Conservation (phyloP, 2,797 vertebrate genomes). For the Balearica regulorum region DNA sequence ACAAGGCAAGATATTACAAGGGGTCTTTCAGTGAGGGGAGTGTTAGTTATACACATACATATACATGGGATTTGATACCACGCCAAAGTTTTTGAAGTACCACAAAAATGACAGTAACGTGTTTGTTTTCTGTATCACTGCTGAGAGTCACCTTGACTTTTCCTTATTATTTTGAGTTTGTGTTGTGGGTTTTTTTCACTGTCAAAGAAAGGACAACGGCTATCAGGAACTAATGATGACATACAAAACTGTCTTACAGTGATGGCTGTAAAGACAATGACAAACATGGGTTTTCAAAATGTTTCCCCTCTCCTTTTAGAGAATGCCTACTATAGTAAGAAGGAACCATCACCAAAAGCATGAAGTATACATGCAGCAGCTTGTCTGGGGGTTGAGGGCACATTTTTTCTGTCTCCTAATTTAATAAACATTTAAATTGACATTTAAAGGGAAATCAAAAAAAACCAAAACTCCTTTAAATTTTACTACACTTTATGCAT, state of each 20-base stretch:
- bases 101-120: not conserved
- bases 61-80: not conserved
- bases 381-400: not conserved
- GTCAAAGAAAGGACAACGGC: not conserved
- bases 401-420: not conserved
- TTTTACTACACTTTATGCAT: not conserved
- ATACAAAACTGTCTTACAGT: not conserved
- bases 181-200: not conserved
- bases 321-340: not conserved
- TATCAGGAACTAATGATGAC: not conserved
- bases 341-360: not conserved
- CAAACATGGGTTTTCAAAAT: not conserved
- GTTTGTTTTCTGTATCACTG: not conserved
- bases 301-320: not conserved
- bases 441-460: not conserved
- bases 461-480: not conserved
- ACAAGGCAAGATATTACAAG: not conserved
- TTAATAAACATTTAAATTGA: not conserved
- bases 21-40: not conserved
- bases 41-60: not conserved
- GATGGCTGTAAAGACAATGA: not conserved
- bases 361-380: not conserved
- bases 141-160: not conserved
- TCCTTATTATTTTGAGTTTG: not conserved
- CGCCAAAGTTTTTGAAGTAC: not conserved